phyloP scores from a whole-genome alignment of 2,888 invertebrate genomes.

The Xanthorhoe spadicearia region DNA sequence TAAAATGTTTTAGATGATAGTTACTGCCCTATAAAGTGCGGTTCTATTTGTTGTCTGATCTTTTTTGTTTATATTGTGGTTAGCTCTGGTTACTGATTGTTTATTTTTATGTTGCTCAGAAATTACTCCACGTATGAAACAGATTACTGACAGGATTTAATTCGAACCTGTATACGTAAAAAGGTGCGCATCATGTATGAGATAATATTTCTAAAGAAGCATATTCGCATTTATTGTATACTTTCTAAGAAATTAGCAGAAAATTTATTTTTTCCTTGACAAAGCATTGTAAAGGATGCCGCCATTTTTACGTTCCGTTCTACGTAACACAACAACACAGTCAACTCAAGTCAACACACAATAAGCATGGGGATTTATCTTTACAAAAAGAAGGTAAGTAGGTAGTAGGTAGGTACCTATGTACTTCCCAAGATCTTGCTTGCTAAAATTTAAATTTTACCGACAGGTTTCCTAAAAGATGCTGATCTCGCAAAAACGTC shows the following conservation, averaged over 20 bases:
- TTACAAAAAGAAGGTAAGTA: too few species aligned
- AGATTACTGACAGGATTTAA: conserved; percentile 50
- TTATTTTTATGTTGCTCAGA: conserved; percentile 66
- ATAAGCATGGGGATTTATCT: too few species aligned
- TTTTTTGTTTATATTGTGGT: conserved; percentile 54
- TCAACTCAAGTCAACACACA: too few species aligned
- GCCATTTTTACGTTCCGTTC: conserved; percentile 54
- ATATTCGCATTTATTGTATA: conserved; percentile 45
- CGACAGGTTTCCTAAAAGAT: conserved; percentile 90
- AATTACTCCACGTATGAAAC: conserved; percentile 60
- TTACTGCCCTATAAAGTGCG: conserved; percentile 72
- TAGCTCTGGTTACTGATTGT: conserved; percentile 61
- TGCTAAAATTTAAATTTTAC: conserved; percentile 1
- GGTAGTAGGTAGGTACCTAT: background rate
- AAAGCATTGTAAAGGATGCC: conserved; percentile 36
- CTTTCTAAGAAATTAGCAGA: conserved; percentile 25
- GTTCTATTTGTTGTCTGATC: conserved; percentile 67
- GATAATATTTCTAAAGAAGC: conserved; percentile 58
- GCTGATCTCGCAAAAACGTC: conserved; percentile 94
- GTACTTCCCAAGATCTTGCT: too few species aligned
- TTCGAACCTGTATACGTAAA: conserved; percentile 40
- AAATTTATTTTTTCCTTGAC: conserved; percentile 18
- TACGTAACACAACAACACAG: conserved; percentile 28
- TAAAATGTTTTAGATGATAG: conserved; percentile 79
- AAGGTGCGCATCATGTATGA: conserved; percentile 53